phyloP scores from a whole-genome alignment of 2,888 invertebrate species.

The Lasioglossum lativentre region DNA sequence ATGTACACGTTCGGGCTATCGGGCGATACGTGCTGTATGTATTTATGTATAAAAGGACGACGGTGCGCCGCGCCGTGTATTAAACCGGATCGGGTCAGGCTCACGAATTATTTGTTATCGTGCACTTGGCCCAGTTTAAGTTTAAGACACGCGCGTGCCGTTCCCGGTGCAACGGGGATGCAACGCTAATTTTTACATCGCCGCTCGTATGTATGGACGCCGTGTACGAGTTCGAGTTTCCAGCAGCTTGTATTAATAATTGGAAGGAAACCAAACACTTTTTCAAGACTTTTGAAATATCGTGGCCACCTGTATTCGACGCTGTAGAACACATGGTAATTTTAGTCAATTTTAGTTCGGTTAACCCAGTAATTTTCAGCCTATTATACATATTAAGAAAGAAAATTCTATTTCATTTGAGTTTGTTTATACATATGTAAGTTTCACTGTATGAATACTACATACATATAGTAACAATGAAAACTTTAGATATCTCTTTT shows the following conservation, averaged over 20 bases:
- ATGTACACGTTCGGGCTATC: neutral
- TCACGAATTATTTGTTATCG: constrained; percentile 75
- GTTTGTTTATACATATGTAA: too few relatives aligned
- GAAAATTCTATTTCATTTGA: too few relatives aligned
- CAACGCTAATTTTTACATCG: constrained; percentile 52
- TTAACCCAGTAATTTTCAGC: too few relatives aligned
- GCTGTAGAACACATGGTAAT: neutral
- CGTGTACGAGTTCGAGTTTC: constrained; percentile 1
- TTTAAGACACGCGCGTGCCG: constrained; percentile 52
- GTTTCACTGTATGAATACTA: too few relatives aligned
- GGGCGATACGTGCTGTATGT: neutral
- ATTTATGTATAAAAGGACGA: neutral
- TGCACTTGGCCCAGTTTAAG: constrained; percentile 77
- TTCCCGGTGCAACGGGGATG: constrained; percentile 32
- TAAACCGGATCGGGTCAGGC: constrained; percentile 64
- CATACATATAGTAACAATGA: too few relatives aligned
- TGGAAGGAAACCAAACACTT: neutral
- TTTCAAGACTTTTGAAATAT: neutral
- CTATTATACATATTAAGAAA: too few relatives aligned
- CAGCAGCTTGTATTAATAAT: neutral
- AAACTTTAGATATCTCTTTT: too few relatives aligned
- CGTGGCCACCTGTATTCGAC: neutral
- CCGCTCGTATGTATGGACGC: constrained; percentile 19
- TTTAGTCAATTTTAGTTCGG: too few relatives aligned
- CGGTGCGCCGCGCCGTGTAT: constrained; percentile 11